These are phyloP conservation scores for Hirtodrosophila histrioides DNA, from an alignment of 2,888 invertebrate species.

Conservation along the genomic window DNA sequence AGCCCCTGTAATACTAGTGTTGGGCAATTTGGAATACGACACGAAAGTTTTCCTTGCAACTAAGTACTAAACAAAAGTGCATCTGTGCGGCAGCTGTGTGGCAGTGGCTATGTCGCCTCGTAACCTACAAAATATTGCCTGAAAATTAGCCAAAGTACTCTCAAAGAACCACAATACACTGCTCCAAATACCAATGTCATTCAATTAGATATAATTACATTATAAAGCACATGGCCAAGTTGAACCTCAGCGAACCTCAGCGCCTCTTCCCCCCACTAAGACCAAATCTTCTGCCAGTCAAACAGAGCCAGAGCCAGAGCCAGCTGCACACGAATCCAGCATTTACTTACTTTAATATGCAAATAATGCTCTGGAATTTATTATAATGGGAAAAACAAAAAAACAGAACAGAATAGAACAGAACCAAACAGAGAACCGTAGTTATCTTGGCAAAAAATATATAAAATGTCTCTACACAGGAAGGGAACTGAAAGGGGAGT, in stretches of 20 bases:
- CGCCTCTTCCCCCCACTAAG: slow-evolving; percentile 24
- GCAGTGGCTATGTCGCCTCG: slow-evolving; percentile 66
- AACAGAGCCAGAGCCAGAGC: neutral
- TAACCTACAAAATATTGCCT: slow-evolving; percentile 62
- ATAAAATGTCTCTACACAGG: slow-evolving; percentile 5
- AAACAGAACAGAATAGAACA: slow-evolving; percentile 24
- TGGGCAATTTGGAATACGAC: slow-evolving; percentile 29
- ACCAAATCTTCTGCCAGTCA: slow-evolving; percentile 38
- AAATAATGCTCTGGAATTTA: slow-evolving; percentile 76
- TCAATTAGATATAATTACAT: slow-evolving; percentile 68
- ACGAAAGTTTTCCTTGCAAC: slow-evolving; percentile 47
- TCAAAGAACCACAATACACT: slow-evolving; percentile 30
- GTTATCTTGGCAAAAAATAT: slow-evolving; percentile 52
- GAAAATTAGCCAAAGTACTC: slow-evolving; percentile 46
- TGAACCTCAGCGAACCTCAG: slow-evolving; percentile 14
- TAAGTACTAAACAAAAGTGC: slow-evolving; percentile 9
- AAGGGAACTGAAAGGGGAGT: neutral
- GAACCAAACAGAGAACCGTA: slow-evolving; percentile 11
- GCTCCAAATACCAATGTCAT: slow-evolving; percentile 56
- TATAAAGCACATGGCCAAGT: slow-evolving; percentile 50
- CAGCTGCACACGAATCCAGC: slow-evolving; percentile 42
- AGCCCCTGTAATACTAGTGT: slow-evolving; percentile 12
- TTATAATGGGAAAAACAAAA: slow-evolving; percentile 50
- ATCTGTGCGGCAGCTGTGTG: slow-evolving; percentile 1
- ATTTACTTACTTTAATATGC: slow-evolving; percentile 70